phyloP scores from a whole-genome alignment of 2,888 invertebrate genomes.

The Polyommatus iphigenia region DNA sequence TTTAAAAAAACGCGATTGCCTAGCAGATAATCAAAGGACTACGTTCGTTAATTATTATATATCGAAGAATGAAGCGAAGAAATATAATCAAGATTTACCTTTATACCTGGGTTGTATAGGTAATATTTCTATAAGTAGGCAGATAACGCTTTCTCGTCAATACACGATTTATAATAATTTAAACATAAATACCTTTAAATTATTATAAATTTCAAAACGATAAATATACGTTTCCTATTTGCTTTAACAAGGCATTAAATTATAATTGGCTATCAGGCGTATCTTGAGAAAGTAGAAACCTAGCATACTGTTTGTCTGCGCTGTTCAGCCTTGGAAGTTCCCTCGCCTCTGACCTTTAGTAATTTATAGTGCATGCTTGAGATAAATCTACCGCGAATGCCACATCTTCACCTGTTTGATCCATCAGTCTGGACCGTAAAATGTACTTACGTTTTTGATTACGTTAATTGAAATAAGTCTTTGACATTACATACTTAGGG shows the following conservation, averaged over 20 bases:
- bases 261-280: constrained; percentile 18
- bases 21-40: too few relatives aligned
- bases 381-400: constrained; percentile 64
- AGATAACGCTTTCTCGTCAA: neutral
- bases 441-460: neutral
- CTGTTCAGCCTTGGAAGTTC: constrained; percentile 65
- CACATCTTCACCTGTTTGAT: constrained; percentile 47
- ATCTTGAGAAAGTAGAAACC: constrained; percentile 5
- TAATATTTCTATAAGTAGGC: too few relatives aligned
- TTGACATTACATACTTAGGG: too few relatives aligned
- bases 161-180: neutral
- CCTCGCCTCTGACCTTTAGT: constrained; percentile 61
- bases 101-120: too few relatives aligned
- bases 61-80: too few relatives aligned
- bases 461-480: neutral
- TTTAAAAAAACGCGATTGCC: too few relatives aligned
- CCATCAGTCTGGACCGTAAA: neutral
- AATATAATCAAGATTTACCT: too few relatives aligned
- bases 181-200: neutral
- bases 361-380: constrained; percentile 63
- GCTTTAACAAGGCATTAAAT: constrained; percentile 12
- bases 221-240: neutral
- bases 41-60: too few relatives aligned
- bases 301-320: neutral
- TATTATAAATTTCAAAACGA: constrained; percentile 29